These are phyloP conservation scores for Esox niger DNA, from an alignment of 2,113 vertebrate species.

Conservation along the genomic window DNA sequence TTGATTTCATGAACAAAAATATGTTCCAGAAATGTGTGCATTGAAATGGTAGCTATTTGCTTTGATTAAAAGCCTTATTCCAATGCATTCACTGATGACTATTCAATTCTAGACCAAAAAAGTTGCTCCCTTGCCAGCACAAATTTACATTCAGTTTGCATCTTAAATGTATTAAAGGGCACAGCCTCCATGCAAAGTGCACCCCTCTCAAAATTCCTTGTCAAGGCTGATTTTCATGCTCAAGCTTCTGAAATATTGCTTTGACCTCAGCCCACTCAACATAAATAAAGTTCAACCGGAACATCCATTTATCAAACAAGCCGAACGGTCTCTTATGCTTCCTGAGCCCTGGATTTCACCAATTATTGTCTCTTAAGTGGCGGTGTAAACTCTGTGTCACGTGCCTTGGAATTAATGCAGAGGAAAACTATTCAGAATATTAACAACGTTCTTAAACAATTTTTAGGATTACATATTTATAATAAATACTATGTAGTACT, in stretches of 20 bases:
- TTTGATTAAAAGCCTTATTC: background rate
- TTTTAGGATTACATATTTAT: background rate
- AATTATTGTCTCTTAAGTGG: slow-evolving; percentile 38
- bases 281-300: slow-evolving; percentile 40
- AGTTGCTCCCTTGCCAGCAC: slow-evolving; percentile 16
- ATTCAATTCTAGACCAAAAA: slow-evolving; percentile 11
- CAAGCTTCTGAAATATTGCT: slow-evolving; percentile 43
- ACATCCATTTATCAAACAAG: slow-evolving; percentile 34
- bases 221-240: slow-evolving; percentile 47
- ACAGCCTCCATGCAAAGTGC: slow-evolving; percentile 35
- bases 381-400: slow-evolving; percentile 27
- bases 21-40: too few relatives aligned
- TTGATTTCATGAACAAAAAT: too few relatives aligned
- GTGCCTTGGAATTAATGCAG: slow-evolving; percentile 12
- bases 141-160: slow-evolving; percentile 48
- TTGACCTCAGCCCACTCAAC: slow-evolving; percentile 46
- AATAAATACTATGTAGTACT: background rate
- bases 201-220: slow-evolving; percentile 29
- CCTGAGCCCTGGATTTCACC: slow-evolving; percentile 23
- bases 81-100: slow-evolving; percentile 46
- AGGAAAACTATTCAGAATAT: slow-evolving; percentile 24
- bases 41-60: too few relatives aligned
- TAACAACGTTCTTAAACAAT: background rate
- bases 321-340: slow-evolving; percentile 20
- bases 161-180: slow-evolving; percentile 34